Percentiles rank a stretch among this genome's conserved stretches.
Evolutionary conservation across 2,113 vertebrate genomes (phyloP).

Genomic region (Tupaia tana): DNA sequence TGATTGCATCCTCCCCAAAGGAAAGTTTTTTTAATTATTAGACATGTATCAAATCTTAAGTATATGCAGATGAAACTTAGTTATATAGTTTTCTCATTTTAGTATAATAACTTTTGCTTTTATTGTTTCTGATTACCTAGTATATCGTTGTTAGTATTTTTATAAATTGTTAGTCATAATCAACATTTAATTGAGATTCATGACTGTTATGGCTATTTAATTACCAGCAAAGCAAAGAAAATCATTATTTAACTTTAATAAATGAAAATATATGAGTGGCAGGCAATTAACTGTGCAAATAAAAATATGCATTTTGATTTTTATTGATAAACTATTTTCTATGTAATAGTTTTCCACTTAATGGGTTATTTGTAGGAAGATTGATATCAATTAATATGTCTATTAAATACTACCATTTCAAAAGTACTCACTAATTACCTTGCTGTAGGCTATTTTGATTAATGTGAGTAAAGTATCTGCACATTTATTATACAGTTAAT

Average conservation of each 20-base stretch:
- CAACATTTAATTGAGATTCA: slow-evolving; percentile 54
- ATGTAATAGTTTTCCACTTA: slow-evolving; percentile 69
- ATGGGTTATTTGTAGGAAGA: slow-evolving; percentile 78
- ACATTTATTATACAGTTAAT: slow-evolving; percentile 85
- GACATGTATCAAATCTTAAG: neutral
- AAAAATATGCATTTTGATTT: slow-evolving; percentile 68
- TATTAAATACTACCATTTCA: slow-evolving; percentile 84
- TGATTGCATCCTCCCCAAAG: neutral
- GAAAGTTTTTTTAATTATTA: slow-evolving; percentile 34
- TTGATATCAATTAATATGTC: slow-evolving; percentile 82
- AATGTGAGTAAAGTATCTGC: slow-evolving; percentile 84
- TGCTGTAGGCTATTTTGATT: slow-evolving; percentile 84
- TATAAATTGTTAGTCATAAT: slow-evolving; percentile 49
- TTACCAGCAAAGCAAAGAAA: slow-evolving; percentile 59
- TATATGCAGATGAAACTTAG: slow-evolving; percentile 22
- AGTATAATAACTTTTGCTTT: slow-evolving; percentile 26
- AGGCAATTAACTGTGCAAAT: slow-evolving; percentile 63
- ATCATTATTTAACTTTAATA: slow-evolving; percentile 67
- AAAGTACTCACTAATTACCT: slow-evolving; percentile 85
- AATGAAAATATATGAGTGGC: slow-evolving; percentile 61
- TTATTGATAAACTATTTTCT: slow-evolving; percentile 80
- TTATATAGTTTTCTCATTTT: slow-evolving; percentile 38
- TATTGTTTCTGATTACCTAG: slow-evolving; percentile 23
- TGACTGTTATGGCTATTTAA: slow-evolving; percentile 46
- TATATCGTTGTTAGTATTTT: slow-evolving; percentile 47